Evolutionary conservation across 2,888 invertebrate species (phyloP).

Genomic region (Apodemia zela): DNA sequence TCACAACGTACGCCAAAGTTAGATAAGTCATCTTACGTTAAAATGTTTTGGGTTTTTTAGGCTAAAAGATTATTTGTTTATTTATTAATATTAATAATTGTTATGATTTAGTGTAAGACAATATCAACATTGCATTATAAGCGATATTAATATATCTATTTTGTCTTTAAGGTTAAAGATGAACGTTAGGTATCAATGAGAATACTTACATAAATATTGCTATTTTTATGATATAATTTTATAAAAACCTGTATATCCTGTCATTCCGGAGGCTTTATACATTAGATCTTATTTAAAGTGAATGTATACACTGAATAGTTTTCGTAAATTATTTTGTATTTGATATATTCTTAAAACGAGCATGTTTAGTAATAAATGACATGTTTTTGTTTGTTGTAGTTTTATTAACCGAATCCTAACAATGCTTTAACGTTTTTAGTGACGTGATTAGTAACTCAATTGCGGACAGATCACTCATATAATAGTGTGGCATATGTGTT

Average conservation of each 20-base stretch:
- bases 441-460: conserved; percentile 18
- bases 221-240: conserved; percentile 28
- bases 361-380: conserved; percentile 72
- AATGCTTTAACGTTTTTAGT: conserved; percentile 32
- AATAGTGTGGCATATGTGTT: not conserved
- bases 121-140: conserved; percentile 13
- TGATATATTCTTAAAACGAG: conserved; percentile 51
- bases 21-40: conserved; percentile 32
- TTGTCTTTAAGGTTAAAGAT: conserved; percentile 22
- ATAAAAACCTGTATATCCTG: conserved; percentile 24
- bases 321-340: conserved; percentile 41
- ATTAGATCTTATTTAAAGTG: conserved; percentile 41
- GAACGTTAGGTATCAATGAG: conserved; percentile 16
- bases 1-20: conserved; percentile 73
- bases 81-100: conserved; percentile 18
- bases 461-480: not conserved
- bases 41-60: conserved; percentile 14
- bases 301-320: conserved; percentile 43
- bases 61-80: conserved; percentile 22
- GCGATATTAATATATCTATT: conserved; percentile 4
- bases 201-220: conserved; percentile 27
- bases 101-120: conserved; percentile 2
- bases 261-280: conserved; percentile 38
- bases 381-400: conserved; percentile 76
- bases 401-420: conserved; percentile 70